Conservation (phyloP, 2,113 vertebrate species). For the Anolis sagrei region DNA sequence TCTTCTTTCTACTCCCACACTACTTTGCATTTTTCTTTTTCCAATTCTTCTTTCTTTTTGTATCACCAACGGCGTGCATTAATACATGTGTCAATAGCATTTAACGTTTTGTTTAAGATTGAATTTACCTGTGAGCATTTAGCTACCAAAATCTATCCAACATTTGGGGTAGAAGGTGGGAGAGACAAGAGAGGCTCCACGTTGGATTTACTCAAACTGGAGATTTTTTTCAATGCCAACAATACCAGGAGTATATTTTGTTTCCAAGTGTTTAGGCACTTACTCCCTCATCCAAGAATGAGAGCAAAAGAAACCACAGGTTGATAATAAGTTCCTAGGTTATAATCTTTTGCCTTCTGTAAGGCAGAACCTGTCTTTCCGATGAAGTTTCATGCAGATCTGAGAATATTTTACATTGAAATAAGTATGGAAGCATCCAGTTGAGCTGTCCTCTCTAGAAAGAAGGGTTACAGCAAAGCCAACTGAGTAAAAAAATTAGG, state of each 20-base stretch:
- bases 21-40: conserved; percentile 63
- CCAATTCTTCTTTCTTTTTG: conserved; percentile 60
- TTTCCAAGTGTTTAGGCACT: not conserved
- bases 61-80: not conserved
- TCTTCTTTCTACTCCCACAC: conserved; percentile 47
- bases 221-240: not conserved
- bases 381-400: not conserved
- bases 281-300: not conserved
- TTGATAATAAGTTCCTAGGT: not conserved
- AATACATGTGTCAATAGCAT: not conserved
- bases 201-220: not conserved
- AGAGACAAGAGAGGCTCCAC: not conserved
- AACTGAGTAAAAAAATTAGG: too few relatives aligned
- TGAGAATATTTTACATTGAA: not conserved
- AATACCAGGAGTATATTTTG: not conserved
- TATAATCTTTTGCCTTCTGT: not conserved
- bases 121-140: not conserved
- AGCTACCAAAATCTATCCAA: not conserved
- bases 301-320: not conserved
- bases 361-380: not conserved
- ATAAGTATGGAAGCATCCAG: not conserved
- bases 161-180: not conserved
- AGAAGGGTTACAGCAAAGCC: not conserved
- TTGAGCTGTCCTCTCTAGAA: not conserved
- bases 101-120: not conserved